phyloP scores from a whole-genome alignment of 2,888 invertebrate genomes.

The Rhynchonema sp. region DNA sequence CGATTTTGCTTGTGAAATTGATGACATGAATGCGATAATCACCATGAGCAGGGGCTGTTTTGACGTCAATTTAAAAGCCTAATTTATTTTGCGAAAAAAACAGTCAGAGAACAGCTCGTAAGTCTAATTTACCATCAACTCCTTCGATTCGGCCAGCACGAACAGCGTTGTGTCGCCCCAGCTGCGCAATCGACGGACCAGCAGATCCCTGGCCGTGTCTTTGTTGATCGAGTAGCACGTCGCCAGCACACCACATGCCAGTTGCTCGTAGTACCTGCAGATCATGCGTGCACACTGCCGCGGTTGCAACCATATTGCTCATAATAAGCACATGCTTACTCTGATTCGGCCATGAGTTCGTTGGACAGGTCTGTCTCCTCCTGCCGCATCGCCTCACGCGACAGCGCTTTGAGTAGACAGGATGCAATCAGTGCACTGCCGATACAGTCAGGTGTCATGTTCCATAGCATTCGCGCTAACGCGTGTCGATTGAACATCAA shows the following conservation, averaged over 20 bases:
- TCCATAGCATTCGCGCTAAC: slow-evolving; percentile 27
- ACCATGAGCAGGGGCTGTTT: too few species aligned
- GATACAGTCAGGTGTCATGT: slow-evolving; percentile 9
- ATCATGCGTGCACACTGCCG: too few species aligned
- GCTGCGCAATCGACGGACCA: slow-evolving; percentile 18
- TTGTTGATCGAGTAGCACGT: slow-evolving; percentile 23
- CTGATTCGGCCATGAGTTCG: slow-evolving; percentile 16
- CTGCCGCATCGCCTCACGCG: slow-evolving; percentile 21
- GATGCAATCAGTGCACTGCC: slow-evolving; percentile 23
- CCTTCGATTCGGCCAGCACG: slow-evolving; percentile 23
- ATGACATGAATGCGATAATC: too few species aligned
- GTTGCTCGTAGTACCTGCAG: slow-evolving; percentile 24
- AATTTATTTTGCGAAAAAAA: not conserved
- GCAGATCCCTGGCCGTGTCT: slow-evolving; percentile 20
- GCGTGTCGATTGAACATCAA: slow-evolving; percentile 26
- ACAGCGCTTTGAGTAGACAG: slow-evolving; percentile 22
- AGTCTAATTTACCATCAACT: slow-evolving; percentile 17
- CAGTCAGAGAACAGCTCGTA: too few species aligned
- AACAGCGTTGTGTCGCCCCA: slow-evolving; percentile 27
- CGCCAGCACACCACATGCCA: slow-evolving; percentile 24
- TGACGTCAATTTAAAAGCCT: too few species aligned
- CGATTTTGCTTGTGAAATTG: too few species aligned
- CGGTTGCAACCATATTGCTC: too few species aligned
- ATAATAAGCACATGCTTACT: too few species aligned
- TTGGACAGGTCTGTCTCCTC: slow-evolving; percentile 26